Percentiles rank a stretch among this genome's conserved stretches.
Evolutionary conservation across 2,797 vertebrate genomes (phyloP).

Genomic region (Sebastes iracundus): DNA sequence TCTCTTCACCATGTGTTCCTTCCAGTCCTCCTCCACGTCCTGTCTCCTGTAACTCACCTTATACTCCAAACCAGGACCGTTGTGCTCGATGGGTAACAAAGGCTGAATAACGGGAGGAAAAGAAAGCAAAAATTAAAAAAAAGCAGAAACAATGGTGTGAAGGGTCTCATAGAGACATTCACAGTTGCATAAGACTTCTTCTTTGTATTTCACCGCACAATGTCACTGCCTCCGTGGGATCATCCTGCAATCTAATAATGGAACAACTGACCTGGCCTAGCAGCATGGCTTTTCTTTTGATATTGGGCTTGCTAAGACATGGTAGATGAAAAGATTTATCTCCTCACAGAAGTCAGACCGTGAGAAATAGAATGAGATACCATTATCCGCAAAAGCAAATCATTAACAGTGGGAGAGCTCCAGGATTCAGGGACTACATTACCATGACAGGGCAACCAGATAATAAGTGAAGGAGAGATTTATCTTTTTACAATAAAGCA

Average conservation of each 20-base stretch:
- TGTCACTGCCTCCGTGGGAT: slow-evolving; percentile 48
- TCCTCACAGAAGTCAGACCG: slow-evolving; percentile 40
- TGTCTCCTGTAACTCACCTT: slow-evolving; percentile 90
- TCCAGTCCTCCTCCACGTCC: slow-evolving; percentile 86
- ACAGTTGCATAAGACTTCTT: slow-evolving; percentile 45
- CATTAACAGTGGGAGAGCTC: slow-evolving; percentile 73
- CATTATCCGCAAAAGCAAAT: slow-evolving; percentile 75
- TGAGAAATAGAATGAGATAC: slow-evolving; percentile 66
- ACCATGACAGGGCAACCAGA: slow-evolving; percentile 45
- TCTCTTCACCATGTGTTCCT: slow-evolving; percentile 88
- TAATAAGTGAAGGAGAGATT: slow-evolving; percentile 72
- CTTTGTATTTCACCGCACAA: slow-evolving; percentile 39
- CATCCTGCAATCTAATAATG: slow-evolving; percentile 49
- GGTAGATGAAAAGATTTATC: slow-evolving; percentile 64
- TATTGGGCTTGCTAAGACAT: slow-evolving; percentile 36
- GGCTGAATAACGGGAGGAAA: slow-evolving; percentile 79
- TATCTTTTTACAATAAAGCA: slow-evolving; percentile 69
- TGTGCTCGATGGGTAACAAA: slow-evolving; percentile 87
- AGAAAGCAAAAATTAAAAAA: not conserved
- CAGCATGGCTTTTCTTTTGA: slow-evolving; percentile 53
- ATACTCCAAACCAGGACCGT: slow-evolving; percentile 94
- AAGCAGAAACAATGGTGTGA: not conserved
- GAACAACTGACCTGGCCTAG: slow-evolving; percentile 55
- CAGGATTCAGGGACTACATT: slow-evolving; percentile 40
- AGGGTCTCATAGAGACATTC: slow-evolving; percentile 35